A percentile compares a stretch with the other conserved stretches of the same genome.
Conservation (phyloP, 2,113 vertebrate species). For the Rhinolophus sinicus region DNA sequence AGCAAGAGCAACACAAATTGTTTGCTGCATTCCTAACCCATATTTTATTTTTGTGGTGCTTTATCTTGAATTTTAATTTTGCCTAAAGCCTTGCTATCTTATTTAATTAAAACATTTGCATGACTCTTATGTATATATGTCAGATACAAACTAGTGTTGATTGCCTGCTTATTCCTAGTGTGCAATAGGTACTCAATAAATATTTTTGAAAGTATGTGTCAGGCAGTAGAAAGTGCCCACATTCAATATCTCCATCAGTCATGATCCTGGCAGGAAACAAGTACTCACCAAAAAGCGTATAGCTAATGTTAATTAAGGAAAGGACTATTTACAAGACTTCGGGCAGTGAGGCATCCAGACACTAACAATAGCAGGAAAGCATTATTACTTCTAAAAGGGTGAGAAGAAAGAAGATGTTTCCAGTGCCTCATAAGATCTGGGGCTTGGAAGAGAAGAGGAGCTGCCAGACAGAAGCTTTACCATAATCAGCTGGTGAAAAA, state of each 20-base stretch:
- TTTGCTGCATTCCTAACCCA: background rate
- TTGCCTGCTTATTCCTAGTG: background rate
- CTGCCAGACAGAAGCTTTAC: background rate
- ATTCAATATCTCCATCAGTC: background rate
- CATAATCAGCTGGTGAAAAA: background rate
- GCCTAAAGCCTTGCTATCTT: background rate
- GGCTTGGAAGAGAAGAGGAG: background rate
- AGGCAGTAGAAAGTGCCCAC: background rate
- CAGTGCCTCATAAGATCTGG: background rate
- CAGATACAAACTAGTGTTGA: background rate
- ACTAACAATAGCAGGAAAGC: background rate
- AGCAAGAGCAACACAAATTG: background rate
- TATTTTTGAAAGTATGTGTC: conserved; percentile 2
- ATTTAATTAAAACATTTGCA: conserved; percentile 21
- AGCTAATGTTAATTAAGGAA: background rate
- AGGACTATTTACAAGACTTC: background rate
- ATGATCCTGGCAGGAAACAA: background rate
- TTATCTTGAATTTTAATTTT: conserved; percentile 51
- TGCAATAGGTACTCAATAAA: background rate
- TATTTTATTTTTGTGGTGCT: background rate
- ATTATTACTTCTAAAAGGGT: background rate
- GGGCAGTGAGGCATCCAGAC: background rate
- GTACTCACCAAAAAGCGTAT: background rate
- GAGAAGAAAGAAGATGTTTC: background rate
- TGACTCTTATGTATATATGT: background rate